Evolutionary conservation across 2,888 invertebrate species (phyloP), one percentile per base, ranked within the genome.

Genomic region (Molanna angustata): DNA sequence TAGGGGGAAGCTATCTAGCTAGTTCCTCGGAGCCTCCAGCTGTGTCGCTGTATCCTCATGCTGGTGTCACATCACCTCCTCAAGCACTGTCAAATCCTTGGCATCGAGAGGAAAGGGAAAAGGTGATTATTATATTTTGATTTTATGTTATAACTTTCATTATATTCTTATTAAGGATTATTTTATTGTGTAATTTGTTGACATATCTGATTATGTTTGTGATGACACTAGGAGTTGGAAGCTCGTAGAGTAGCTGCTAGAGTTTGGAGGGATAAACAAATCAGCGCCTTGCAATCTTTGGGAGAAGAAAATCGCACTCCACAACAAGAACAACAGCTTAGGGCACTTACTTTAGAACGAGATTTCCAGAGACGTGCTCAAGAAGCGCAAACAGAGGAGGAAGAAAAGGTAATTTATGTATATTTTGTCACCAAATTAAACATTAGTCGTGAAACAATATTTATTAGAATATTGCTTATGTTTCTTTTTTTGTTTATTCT

Each of bases 281-380:
- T 95, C 57, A 78, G 80, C 1, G 90, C 92, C 61, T 74, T 96
- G 48, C 80, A 89, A 60, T 73, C 82, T 1, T 67, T 88, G 54
- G 79, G 85, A 14, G 64, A 69, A 40, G 62, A 70, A 52, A 77
- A 81, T 45, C 80, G 92, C 50, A 83, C 87, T 2, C 73, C 84
- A 0, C 89, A 88, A 62, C 94, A 94, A 67, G 92, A 88, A 61
- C 94, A 94, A 66, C 91, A 93, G 65, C 72, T 94, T 14, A 82
- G 93, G 50, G 87, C 92, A n/a, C 74, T 97, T 50, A 86, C 89
- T 60, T 75, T 96, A n/a, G 96, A 97, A 67, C 80, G 90, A 55
- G 96, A 97, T 71, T 97, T 97, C 69, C 94, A 96, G 67, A 81
- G 92, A 44, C 79, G 96, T 42, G 94, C 94, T 2, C 86, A 88